These are phyloP conservation scores for Actinemys pallida DNA, from an alignment of 2,113 vertebrate species.

Conservation along the genomic window DNA sequence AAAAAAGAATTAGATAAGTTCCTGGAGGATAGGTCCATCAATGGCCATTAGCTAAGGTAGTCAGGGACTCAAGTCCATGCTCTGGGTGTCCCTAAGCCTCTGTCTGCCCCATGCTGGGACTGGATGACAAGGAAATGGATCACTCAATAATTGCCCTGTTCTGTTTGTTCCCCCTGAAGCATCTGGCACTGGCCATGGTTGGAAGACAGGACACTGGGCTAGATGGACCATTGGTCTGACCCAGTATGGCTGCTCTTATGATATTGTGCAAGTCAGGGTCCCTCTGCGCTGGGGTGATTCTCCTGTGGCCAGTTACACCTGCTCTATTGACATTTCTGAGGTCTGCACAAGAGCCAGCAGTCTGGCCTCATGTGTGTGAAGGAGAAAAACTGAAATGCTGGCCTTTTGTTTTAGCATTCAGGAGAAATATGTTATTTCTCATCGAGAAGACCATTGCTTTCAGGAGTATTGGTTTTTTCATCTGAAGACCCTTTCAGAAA, in stretches of 20 bases:
- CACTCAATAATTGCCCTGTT: neutral
- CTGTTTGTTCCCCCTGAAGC: neutral
- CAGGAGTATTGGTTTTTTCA: conserved; percentile 46
- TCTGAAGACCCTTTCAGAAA: conserved; percentile 61
- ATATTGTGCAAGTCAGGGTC: neutral
- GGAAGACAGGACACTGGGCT: neutral
- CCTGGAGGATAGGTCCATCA: no score
- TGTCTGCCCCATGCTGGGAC: neutral
- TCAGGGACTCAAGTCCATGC: neutral
- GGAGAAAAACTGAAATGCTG: neutral
- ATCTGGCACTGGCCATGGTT: neutral
- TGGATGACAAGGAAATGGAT: neutral
- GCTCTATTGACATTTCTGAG: neutral
- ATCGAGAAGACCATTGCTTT: conserved; percentile 28
- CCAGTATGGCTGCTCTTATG: neutral
- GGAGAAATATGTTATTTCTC: conserved; percentile 66
- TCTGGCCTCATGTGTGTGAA: fast-evolving
- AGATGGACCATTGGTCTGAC: neutral
- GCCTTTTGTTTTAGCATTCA: neutral
- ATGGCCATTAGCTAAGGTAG: no score
- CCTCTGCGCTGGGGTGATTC: neutral
- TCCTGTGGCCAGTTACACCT: fast-evolving
- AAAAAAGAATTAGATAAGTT: no score
- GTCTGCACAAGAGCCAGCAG: neutral
- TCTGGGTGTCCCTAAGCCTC: neutral